phyloP scores from a whole-genome alignment of 64 coral and sea anemone genomes.

The Stichodactyla mertensii region DNA sequence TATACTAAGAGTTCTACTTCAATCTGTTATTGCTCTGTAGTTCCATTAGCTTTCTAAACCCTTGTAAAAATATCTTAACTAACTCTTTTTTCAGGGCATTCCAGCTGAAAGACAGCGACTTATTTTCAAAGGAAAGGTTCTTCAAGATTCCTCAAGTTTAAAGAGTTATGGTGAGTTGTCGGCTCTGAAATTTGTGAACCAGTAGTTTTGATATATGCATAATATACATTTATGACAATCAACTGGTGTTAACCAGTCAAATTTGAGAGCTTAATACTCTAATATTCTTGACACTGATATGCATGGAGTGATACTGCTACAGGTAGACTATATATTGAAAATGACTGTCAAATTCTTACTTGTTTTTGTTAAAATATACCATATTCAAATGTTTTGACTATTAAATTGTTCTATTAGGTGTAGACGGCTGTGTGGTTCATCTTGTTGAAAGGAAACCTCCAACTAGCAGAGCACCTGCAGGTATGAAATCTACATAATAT shows the following conservation, averaged over 20 bases:
- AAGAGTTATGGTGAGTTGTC: constrained; percentile 70
- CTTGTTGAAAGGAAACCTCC: constrained; percentile 86
- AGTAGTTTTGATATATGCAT: too few species aligned
- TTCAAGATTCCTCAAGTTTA: constrained; percentile 92
- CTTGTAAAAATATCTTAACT: background rate
- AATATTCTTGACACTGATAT: too few species aligned
- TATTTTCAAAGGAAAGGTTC: constrained; percentile 96
- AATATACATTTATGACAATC: too few species aligned
- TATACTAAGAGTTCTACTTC: background rate
- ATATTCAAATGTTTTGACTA: background rate
- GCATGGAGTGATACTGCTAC: too few species aligned
- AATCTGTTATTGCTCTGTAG: background rate
- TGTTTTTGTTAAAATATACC: background rate
- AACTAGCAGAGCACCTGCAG: background rate
- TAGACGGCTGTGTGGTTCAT: constrained; percentile 91
- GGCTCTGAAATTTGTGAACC: too few species aligned
- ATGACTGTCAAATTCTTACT: too few species aligned
- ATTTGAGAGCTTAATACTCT: too few species aligned
- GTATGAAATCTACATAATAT: background rate
- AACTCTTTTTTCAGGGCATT: constrained; percentile 45
- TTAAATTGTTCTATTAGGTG: constrained; percentile 31
- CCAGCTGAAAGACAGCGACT: constrained; percentile 79
- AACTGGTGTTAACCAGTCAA: too few species aligned
- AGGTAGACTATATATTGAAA: too few species aligned
- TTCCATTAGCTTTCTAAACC: background rate